Evolutionary conservation across 2,113 vertebrate species (phyloP), one percentile per base, ranked within the genome.

Genomic region (Lasiurus borealis): DNA sequence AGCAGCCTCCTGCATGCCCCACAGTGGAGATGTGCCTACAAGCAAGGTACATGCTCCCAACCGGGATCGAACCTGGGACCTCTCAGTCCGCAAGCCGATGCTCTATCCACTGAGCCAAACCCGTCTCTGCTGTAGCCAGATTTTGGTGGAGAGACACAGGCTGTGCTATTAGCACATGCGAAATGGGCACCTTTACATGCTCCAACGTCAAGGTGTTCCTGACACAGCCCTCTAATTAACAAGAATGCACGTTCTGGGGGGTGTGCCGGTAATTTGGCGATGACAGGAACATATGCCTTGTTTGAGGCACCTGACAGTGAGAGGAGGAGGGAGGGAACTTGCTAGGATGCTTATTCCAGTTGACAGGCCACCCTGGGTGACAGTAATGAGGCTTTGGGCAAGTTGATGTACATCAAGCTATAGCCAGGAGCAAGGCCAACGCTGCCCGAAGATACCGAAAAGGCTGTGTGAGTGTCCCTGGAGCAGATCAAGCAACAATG

Each of bases 241-340:
- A 64, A 0, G 75, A 94, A 92, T 34, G n/a, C 73, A 59, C 34
- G 95, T 97, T 97, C 29, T 9, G 0, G 59, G 48, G 80, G 90
- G 62, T 27, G 3, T 92, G 40, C 86, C 92, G 48, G 52, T 29
- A 86, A 88, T 31, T 95, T 92, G 89, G 34, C 76, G 86, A 95
- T n/a, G 88, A 95, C 80, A 95, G 91, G 97, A 97, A 78, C 31
- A 90, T 96, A 96, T 81, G 88, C 92, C 31, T 3, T 90, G 85
- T 93, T 77, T 97, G 96, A 97, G 97, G 96, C 98, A 97, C 83
- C 85, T 93, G 76, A 97, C 97, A 96, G 9, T 78, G 76, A 96
- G 93, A 97, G 86, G 80, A 96, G 88, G 59, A 92, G 72, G 95
- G 96, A 97, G 54, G 6, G 95, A 95, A 96, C 96, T 97, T 97